Percentiles rank a stretch among this genome's conserved stretches.
phyloP scores from a whole-genome alignment of 2,888 invertebrate species.

The Pollenia griseotomentosa region DNA sequence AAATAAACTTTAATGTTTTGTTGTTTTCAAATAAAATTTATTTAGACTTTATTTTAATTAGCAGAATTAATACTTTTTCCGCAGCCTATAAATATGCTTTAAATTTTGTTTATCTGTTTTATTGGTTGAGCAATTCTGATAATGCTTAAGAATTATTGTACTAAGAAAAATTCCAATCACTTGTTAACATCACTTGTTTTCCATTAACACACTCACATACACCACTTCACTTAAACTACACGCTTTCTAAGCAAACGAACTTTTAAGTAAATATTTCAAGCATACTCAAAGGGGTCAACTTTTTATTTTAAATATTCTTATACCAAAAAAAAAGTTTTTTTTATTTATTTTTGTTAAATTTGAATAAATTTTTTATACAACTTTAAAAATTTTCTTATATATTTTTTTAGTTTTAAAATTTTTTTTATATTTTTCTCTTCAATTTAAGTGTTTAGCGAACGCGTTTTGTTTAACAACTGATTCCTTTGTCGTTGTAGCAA shows the following conservation, averaged over 20 bases:
- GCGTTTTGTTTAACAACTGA: slow-evolving; percentile 72
- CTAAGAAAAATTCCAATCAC: slow-evolving; percentile 58
- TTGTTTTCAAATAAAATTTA: neutral
- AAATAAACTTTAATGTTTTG: neutral
- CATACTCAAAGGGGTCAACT: slow-evolving; percentile 22
- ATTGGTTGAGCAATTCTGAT: neutral
- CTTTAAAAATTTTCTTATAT: slow-evolving; percentile 25
- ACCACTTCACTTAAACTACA: slow-evolving; percentile 15
- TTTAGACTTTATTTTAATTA: neutral
- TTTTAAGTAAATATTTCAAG: slow-evolving; percentile 15
- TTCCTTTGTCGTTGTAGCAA: slow-evolving; percentile 41
- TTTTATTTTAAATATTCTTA: slow-evolving; percentile 26
- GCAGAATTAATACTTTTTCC: neutral
- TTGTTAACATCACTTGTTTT: slow-evolving; percentile 65
- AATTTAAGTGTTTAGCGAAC: slow-evolving; percentile 57
- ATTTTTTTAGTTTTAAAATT: slow-evolving; percentile 13
- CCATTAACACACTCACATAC: slow-evolving; percentile 18
- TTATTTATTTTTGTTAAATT: slow-evolving; percentile 34
- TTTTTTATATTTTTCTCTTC: slow-evolving; percentile 24
- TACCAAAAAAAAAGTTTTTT: neutral
- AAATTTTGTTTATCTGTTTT: neutral
- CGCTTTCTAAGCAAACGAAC: slow-evolving; percentile 8
- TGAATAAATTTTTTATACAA: slow-evolving; percentile 5
- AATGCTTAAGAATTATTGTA: slow-evolving; percentile 68
- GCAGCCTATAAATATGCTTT: slow-evolving; percentile 53